Evolutionary conservation across 2,797 vertebrate genomes (phyloP).

Genomic region (Rhinatrema bivittatum): DNA sequence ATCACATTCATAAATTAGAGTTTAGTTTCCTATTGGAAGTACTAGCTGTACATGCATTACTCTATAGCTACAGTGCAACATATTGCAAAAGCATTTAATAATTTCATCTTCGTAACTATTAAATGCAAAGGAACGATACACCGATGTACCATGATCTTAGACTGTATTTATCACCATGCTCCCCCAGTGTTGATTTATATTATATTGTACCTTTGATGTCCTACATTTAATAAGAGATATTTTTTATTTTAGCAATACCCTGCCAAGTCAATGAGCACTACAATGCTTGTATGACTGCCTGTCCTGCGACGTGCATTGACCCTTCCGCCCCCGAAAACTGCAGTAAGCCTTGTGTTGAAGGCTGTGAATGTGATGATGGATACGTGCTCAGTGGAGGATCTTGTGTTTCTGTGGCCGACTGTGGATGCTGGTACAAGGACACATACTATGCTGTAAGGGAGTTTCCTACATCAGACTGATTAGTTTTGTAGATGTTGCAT

Average conservation of each 20-base stretch:
- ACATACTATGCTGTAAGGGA: slow-evolving; percentile 53
- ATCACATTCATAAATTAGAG: too few relatives aligned
- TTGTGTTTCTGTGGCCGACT: slow-evolving; percentile 59
- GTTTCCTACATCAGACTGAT: neutral
- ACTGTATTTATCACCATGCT: too few relatives aligned
- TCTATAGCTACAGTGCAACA: too few relatives aligned
- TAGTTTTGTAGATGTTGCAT: neutral
- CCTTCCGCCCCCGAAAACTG: slow-evolving; percentile 46
- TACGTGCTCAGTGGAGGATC: slow-evolving; percentile 62
- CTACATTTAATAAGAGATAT: too few relatives aligned
- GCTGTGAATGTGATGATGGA: slow-evolving; percentile 65
- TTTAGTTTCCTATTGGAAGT: too few relatives aligned
- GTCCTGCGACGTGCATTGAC: slow-evolving; percentile 58
- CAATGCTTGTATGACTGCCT: slow-evolving; percentile 59
- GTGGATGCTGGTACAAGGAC: slow-evolving; percentile 68
- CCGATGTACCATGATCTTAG: too few relatives aligned
- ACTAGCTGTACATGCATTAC: too few relatives aligned
- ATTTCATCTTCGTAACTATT: too few relatives aligned
- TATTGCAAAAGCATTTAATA: too few relatives aligned
- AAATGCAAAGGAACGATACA: too few relatives aligned
- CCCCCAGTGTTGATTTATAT: too few relatives aligned
- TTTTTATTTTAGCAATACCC: slow-evolving; percentile 43
- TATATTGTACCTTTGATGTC: neutral
- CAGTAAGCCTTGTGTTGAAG: slow-evolving; percentile 59
- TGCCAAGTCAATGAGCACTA: slow-evolving; percentile 67